A percentile compares a stretch with the other conserved stretches of the same genome.
Conservation (phyloP, 2,113 vertebrate species). For the Isichthys henryi region DNA sequence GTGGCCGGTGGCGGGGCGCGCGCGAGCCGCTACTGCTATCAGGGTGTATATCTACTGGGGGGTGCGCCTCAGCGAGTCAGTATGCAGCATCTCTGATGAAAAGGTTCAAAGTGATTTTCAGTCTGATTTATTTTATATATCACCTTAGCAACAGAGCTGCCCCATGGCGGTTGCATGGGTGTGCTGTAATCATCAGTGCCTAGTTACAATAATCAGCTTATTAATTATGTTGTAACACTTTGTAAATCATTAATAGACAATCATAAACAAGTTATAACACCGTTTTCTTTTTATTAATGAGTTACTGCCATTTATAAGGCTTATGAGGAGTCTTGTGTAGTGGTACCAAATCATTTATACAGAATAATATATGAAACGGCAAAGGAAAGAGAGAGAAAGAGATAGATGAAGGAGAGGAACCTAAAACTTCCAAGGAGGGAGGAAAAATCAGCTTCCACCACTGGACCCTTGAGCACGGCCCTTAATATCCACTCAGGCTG, state of each 20-base stretch:
- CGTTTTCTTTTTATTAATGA: not conserved
- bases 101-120: not conserved
- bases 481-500: not conserved
- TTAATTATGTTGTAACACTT: not conserved
- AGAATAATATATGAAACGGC: not conserved
- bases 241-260: no score
- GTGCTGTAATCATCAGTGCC: not conserved
- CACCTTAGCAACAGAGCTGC: not conserved
- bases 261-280: not conserved
- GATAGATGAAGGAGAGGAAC: not conserved
- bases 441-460: not conserved
- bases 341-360: not conserved
- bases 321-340: not conserved
- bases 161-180: not conserved
- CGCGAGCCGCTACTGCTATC: no score
- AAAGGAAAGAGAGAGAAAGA: not conserved
- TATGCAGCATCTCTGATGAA: not conserved
- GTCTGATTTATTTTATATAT: not conserved
- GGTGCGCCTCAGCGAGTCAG: not conserved
- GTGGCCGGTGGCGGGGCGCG: no score
- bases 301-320: not conserved
- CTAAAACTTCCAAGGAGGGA: not conserved
- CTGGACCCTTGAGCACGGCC: not conserved
- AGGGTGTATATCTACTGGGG: not conserved
- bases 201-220: not conserved